Evolutionary conservation across 2,113 vertebrate genomes (phyloP), one percentile per base, ranked within the genome.

Genomic region (Miniopterus natalensis): DNA sequence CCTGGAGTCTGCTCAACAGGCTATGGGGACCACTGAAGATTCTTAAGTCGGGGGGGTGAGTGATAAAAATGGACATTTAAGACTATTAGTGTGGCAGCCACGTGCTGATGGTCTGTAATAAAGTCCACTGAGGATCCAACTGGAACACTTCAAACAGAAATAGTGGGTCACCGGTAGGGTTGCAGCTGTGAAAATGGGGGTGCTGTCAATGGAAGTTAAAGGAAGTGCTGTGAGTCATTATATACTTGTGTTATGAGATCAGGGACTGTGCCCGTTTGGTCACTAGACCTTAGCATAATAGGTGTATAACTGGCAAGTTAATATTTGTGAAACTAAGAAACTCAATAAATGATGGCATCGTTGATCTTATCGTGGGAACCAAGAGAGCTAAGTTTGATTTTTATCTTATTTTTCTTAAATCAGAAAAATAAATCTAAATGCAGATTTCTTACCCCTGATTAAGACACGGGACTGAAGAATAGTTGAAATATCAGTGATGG

Each of bases 251-350:
- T 79, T 14, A 65, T 53, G 14, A 90, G 65, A 75, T 10, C 4
- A 2, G 3, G 12, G 3, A 91, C 14, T 96, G 55, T 92, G 53
- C 10, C 55, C 57, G 1, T 92, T 88, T 78, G 21, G 10, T 95
- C n/a, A 89, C 66, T 74, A 77, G 55, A 73, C 66, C 23, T 57
- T 90, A 78, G 21, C 59, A 42, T 53, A 47, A 42, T 36, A 65
- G 70, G 3, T 29, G n/a, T 71, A 11, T 47, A 89, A 73, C 47
- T 63, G 84, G 1, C 25, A 93, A 57, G 51, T 61, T 55, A 81
- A 71, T 84, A 93, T 65, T 90, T 59, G 27, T 93, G 53, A 59
- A 84, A 93, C 42, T 88, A 93, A 84, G 31, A 90, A 80, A 88
- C 36, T 85, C 61, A 74, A 25, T 65, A 79, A 93, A 40, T 66